Evolutionary conservation across 2,888 invertebrate species (phyloP).

Genomic region (Chirona hameri): DNA sequence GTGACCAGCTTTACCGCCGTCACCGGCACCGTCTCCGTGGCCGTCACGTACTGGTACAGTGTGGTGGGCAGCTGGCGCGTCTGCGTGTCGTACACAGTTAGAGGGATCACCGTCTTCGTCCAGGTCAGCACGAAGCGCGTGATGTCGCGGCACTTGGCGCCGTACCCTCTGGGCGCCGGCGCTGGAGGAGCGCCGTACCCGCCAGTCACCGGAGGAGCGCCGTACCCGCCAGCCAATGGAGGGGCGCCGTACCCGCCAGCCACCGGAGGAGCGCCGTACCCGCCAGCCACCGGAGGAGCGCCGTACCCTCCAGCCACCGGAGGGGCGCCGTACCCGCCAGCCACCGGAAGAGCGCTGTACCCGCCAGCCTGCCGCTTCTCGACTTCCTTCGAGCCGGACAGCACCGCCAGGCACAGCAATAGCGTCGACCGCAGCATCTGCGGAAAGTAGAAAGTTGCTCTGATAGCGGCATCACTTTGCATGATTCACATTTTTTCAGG

Average conservation of each 20-base stretch:
- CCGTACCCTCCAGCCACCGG: not conserved
- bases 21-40: not conserved
- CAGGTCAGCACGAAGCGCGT: not conserved
- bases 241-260: too few relatives aligned
- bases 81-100: not conserved
- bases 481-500: too few relatives aligned
- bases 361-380: too few relatives aligned
- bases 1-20: not conserved
- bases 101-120: not conserved
- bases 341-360: not conserved
- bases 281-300: not conserved
- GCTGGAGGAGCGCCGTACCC: not conserved
- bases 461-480: too few relatives aligned
- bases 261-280: not conserved
- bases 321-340: too few relatives aligned
- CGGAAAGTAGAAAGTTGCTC: too few relatives aligned
- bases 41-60: not conserved
- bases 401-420: not conserved
- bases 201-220: too few relatives aligned
- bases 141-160: not conserved
- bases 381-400: too few relatives aligned
- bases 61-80: not conserved
- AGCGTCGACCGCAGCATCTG: not conserved
- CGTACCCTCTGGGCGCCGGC: not conserved
- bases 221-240: not conserved